Conservation (phyloP, 1,140 invertebrate genomes). For the Cotesia glomerata region DNA sequence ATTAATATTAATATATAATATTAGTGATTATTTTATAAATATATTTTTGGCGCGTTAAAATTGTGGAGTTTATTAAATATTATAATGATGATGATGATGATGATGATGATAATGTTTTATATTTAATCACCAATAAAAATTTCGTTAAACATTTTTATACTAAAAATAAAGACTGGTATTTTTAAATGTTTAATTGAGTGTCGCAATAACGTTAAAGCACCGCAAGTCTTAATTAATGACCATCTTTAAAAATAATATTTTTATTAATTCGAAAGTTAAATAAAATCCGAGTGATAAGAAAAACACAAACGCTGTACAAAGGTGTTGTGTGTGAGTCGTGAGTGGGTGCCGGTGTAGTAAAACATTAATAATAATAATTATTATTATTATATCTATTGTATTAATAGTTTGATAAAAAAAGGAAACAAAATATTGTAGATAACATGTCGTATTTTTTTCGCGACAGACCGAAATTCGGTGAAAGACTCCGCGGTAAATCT, state of each 20-base stretch:
- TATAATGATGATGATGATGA: neutral
- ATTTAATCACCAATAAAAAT: neutral
- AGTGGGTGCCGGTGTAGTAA: neutral
- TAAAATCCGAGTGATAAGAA: neutral
- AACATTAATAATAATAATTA: neutral
- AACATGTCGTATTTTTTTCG: constrained; percentile 61
- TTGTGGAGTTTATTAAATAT: too few species aligned
- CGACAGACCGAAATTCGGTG: constrained; percentile 57
- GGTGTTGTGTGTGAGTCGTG: neutral
- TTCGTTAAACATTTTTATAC: neutral
- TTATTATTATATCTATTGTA: too few species aligned
- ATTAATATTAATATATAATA: too few species aligned
- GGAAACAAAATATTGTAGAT: neutral
- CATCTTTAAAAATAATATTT: neutral
- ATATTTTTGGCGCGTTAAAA: too few species aligned
- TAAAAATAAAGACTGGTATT: too few species aligned
- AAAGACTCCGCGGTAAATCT: constrained; percentile 54
- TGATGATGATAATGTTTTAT: neutral
- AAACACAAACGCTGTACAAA: neutral
- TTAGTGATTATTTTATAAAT: too few species aligned
- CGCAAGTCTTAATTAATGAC: neutral
- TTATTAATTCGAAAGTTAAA: neutral
- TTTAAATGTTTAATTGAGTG: too few species aligned
- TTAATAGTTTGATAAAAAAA: too few species aligned
- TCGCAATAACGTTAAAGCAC: neutral